Conservation (phyloP, 2,797 vertebrate genomes). For the Pogonophryne albipinna region DNA sequence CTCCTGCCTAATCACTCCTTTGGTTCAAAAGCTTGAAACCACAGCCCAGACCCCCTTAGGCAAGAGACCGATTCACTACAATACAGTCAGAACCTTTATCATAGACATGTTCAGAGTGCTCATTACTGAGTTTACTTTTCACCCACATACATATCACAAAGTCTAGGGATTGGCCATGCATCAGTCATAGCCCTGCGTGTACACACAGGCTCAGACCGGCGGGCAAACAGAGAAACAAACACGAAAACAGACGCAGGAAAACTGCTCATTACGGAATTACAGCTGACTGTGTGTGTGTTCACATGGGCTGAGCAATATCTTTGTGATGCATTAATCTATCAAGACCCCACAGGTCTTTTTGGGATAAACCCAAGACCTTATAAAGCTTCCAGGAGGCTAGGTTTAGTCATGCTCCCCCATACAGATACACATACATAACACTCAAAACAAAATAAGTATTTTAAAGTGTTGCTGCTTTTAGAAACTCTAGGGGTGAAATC, state of each 20-base stretch:
- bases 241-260: conserved; percentile 46
- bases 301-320: conserved; percentile 20
- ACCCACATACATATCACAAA: conserved; percentile 53
- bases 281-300: conserved; percentile 35
- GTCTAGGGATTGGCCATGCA: conserved; percentile 59
- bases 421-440: conserved; percentile 17
- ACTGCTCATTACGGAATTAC: conserved; percentile 48
- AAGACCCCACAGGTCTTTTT: conserved; percentile 9
- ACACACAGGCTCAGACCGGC: conserved; percentile 62
- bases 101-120: conserved; percentile 49
- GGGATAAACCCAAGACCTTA: conserved; percentile 22
- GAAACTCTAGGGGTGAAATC: conserved; percentile 48
- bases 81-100: conserved; percentile 54
- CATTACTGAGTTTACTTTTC: conserved; percentile 67
- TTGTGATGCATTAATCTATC: conserved; percentile 35
- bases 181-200: conserved; percentile 66
- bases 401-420: not conserved
- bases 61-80: conserved; percentile 51
- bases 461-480: conserved; percentile 41
- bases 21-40: conserved; percentile 71
- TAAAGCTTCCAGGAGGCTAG: conserved; percentile 15
- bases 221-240: conserved; percentile 54
- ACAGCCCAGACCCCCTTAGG: conserved; percentile 68
- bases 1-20: conserved; percentile 67
- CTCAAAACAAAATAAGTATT: conserved; percentile 36